phyloP scores from a whole-genome alignment of 2,888 invertebrate genomes.

The Pteria penguin region DNA sequence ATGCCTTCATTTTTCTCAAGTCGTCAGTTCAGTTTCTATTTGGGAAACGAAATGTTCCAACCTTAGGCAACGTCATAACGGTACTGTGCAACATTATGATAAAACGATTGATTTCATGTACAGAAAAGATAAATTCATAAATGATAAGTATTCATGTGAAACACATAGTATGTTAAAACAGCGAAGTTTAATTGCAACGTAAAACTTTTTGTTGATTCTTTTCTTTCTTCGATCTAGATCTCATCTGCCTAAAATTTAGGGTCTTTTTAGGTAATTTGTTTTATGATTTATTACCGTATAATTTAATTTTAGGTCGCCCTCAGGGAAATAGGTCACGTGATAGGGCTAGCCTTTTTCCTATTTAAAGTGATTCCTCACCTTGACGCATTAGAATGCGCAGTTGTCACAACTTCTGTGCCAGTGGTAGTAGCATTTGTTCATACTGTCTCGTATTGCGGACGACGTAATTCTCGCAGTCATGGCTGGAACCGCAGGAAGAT shows the following conservation, averaged over 20 bases:
- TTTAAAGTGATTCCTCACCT: slow-evolving; percentile 41
- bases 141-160: too few species aligned
- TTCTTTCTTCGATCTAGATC: too few species aligned
- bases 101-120: too few species aligned
- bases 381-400: slow-evolving; percentile 31
- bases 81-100: background rate
- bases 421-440: slow-evolving; percentile 24
- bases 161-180: too few species aligned
- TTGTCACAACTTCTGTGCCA: slow-evolving; percentile 30
- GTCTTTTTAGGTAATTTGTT: too few species aligned
- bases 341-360: slow-evolving; percentile 29
- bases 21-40: slow-evolving; percentile 16
- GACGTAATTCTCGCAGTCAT: background rate
- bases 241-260: too few species aligned
- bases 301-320: slow-evolving; percentile 10
- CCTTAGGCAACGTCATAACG: slow-evolving; percentile 7
- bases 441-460: slow-evolving; percentile 8
- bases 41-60: slow-evolving; percentile 25
- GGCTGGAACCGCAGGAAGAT: background rate
- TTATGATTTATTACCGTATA: too few species aligned
- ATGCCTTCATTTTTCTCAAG: slow-evolving; percentile 27
- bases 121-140: too few species aligned
- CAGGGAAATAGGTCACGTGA: slow-evolving; percentile 33
- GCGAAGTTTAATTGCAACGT: too few species aligned
- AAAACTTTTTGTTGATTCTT: too few species aligned